Evolutionary conservation across 1,140 invertebrate species (phyloP), one percentile per base, ranked within the genome.

Genomic region (Drosophila punjabiensis): DNA sequence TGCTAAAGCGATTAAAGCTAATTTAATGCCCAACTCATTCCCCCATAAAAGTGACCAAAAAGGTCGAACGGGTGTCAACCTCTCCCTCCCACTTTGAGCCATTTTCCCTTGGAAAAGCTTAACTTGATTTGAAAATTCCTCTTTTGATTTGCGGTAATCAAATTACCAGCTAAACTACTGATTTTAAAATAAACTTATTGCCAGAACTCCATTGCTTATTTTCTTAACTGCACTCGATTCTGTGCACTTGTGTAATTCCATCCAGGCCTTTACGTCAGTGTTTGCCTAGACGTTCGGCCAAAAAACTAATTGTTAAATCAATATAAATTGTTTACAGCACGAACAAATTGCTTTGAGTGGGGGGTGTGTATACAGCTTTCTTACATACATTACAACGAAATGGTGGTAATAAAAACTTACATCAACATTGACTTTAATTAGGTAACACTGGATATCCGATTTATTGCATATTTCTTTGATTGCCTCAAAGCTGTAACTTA

Each of bases 1-100:
- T 91, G 88, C 88, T 88, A 91, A 91, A 91, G 79, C 84, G 88
- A 91, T 91, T 91, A 91, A 85, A 78, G 84, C 89, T 64, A 81
- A 91, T 87, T 91, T 89, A 87, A 83, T 91, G 88, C 67, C 60
- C 79, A 56, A 47, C 24, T 43, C 14, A 60, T 50, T 56, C 18
- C 28, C 48, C 24, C n/a, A 2, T 45, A 35, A 55, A 55, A 70
- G 53, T 28, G 20, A 14, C 32, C 28, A 35, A 69, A 69, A 67
- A 56, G 65, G 65, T 70, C 48, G 28, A 39, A 20, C 5, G 60
- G 45, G 14, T 50, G 24, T 41, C 58, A 32, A 20, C 35, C 32
- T 24, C 56, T 24, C 56, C 32, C 16, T 24, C 41, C 35, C 24
- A 45, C 28, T 32, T 53, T 18, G 56, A 9, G 13, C 43, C 14